These are phyloP conservation scores for Momotus momota DNA, from an alignment of 2,797 vertebrate species.

Conservation along the genomic window DNA sequence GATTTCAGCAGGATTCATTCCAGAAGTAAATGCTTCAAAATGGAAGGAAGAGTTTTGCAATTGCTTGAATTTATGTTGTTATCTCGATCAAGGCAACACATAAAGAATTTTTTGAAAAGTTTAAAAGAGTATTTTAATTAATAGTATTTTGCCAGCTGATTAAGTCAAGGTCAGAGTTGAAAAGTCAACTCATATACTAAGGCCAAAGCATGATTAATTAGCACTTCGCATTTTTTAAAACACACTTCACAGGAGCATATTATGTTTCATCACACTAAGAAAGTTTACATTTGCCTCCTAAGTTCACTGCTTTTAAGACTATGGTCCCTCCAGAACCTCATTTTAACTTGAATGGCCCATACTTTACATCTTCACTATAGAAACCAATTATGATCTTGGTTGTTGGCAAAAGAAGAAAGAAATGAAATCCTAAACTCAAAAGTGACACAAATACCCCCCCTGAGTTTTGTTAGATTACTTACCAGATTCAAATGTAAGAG, in stretches of 20 bases:
- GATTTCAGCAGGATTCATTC: background rate
- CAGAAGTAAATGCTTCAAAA: background rate
- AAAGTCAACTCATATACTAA: background rate
- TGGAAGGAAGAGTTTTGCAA: background rate
- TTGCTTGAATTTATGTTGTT: background rate
- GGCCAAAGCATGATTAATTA: slow-evolving; percentile 7
- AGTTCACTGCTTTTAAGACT: background rate
- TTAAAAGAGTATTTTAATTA: background rate
- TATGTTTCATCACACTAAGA: background rate
- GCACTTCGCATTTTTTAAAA: background rate
- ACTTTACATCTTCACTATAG: background rate
- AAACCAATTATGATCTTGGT: background rate
- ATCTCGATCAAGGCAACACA: background rate
- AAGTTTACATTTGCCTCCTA: background rate
- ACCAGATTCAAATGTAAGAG: background rate
- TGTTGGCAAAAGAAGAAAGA: background rate
- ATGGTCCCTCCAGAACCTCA: background rate
- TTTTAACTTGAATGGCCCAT: background rate
- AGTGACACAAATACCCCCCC: background rate
- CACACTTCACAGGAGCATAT: background rate
- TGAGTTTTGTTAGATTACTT: background rate
- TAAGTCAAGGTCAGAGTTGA: background rate
- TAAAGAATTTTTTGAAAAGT: background rate
- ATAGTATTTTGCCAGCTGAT: background rate
- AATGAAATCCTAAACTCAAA: background rate